These are phyloP conservation scores for Hyalella azteca DNA, from an alignment of 2,888 invertebrate species.

Conservation along the genomic window DNA sequence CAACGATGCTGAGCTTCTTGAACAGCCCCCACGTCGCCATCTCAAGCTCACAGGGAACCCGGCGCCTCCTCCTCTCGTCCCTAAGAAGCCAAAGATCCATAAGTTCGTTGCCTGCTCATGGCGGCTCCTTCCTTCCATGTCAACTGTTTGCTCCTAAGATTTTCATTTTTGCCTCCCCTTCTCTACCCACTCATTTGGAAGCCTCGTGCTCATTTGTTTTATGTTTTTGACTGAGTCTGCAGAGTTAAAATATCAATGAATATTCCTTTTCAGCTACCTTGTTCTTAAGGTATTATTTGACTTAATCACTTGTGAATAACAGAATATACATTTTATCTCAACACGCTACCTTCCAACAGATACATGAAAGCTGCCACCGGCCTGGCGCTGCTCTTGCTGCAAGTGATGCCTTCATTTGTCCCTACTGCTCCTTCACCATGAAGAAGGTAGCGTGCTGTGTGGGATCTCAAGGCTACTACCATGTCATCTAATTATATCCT, in stretches of 20 bases:
- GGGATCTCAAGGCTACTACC: no score
- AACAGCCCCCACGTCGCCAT: not conserved
- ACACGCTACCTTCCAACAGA: no score
- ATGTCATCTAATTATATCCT: no score
- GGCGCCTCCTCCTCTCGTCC: not conserved
- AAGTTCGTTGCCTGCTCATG: not conserved
- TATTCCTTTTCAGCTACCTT: no score
- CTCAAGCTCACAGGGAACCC: not conserved
- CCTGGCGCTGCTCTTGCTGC: not conserved
- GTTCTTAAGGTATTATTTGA: no score
- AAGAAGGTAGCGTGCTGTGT: not conserved
- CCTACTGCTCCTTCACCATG: slow-evolving; percentile 13
- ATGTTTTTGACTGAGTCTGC: no score
- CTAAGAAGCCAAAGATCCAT: not conserved
- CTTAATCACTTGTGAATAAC: no score
- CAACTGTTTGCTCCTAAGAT: not conserved
- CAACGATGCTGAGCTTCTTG: no score
- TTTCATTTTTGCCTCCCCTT: not conserved
- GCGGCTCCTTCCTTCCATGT: not conserved
- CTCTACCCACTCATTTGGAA: not conserved
- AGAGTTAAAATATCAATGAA: no score
- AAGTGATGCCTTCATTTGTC: not conserved
- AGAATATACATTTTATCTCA: no score
- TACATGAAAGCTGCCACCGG: not conserved
- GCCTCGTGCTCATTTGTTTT: not conserved